A percentile compares a stretch with the other conserved stretches of the same genome.
phyloP scores from a whole-genome alignment of 2,888 invertebrate genomes.

The Oscheius sp. region DNA sequence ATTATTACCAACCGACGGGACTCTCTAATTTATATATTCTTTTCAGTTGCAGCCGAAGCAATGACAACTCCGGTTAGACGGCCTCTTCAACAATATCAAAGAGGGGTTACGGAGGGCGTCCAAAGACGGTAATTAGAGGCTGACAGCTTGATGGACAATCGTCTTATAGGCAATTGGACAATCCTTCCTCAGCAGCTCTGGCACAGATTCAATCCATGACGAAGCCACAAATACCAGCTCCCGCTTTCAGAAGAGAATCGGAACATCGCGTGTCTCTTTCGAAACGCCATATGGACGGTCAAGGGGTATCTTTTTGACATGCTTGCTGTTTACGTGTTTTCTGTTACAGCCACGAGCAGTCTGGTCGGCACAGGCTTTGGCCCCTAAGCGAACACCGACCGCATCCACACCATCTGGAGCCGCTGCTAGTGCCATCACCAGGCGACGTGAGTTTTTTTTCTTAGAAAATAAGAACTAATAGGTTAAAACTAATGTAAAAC shows the following conservation, averaged over 20 bases:
- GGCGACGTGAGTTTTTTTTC: conserved; percentile 51
- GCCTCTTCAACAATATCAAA: conserved; percentile 28
- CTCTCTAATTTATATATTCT: not conserved
- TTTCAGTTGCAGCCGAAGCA: conserved; percentile 17
- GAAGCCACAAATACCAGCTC: conserved; percentile 4
- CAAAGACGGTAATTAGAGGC: conserved; percentile 20
- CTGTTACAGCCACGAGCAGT: conserved; percentile 47
- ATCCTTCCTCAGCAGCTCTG: conserved; percentile 15
- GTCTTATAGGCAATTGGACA: conserved; percentile 7
- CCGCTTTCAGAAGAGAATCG: conserved; percentile 26
- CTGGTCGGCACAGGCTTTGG: conserved; percentile 43
- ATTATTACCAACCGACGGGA: not conserved
- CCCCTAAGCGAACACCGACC: conserved; percentile 12
- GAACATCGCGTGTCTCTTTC: conserved; percentile 33
- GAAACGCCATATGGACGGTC: conserved; percentile 17
- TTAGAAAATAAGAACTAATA: not conserved
- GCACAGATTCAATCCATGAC: conserved; percentile 21
- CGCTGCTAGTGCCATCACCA: conserved; percentile 41
- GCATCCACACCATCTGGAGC: conserved; percentile 35
- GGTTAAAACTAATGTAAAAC: not conserved
- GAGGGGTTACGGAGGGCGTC: conserved; percentile 26
- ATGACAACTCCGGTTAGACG: conserved; percentile 10
- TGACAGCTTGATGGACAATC: not conserved
- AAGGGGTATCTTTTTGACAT: conserved; percentile 5
- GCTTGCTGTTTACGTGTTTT: not conserved